Conservation (phyloP, 2,888 invertebrate species). For the Erannis defoliaria region DNA sequence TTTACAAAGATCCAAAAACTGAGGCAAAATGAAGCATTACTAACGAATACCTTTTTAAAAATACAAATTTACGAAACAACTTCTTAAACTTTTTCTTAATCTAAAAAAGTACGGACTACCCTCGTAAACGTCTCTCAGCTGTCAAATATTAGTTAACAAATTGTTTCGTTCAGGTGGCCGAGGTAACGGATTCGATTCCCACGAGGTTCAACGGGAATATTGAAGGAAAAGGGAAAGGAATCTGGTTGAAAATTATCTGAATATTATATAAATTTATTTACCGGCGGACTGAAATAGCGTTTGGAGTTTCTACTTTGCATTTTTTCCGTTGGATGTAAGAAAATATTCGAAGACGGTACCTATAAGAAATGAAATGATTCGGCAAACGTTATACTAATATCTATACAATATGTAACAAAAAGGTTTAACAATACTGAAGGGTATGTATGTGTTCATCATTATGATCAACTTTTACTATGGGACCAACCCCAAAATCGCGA, state of each 20-base stretch:
- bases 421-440: no score
- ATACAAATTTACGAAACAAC: neutral
- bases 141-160: slow-evolving; percentile 65
- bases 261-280: slow-evolving; percentile 39
- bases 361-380: neutral
- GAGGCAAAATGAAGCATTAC: neutral
- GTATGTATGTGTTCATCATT: no score
- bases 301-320: neutral
- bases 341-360: neutral
- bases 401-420: no score
- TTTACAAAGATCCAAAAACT: no score
- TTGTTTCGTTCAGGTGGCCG: slow-evolving; percentile 52
- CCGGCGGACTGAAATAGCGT: neutral
- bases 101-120: slow-evolving; percentile 38
- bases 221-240: slow-evolving; percentile 40
- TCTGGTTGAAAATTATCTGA: slow-evolving; percentile 45
- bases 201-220: slow-evolving; percentile 38
- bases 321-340: neutral
- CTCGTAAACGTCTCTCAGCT: slow-evolving; percentile 60
- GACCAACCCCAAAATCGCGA: no score
- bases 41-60: neutral
- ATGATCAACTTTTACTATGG: no score
- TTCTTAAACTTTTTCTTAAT: slow-evolving; percentile 7
- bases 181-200: slow-evolving; percentile 55
- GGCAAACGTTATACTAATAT: neutral